Conservation (phyloP, 2,797 vertebrate species). For the Urosaurus nigricauda region DNA sequence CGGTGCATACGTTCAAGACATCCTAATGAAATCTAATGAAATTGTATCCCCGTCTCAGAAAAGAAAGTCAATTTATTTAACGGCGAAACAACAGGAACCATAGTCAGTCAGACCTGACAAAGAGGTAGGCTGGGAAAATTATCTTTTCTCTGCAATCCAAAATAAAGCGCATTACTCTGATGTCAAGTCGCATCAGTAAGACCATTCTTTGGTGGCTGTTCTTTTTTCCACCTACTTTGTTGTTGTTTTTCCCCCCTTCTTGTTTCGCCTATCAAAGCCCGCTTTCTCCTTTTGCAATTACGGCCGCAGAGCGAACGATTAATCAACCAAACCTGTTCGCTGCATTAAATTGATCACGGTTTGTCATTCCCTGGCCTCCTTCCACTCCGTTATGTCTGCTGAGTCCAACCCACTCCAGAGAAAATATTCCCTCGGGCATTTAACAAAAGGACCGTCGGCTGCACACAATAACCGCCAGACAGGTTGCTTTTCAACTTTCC, state of each 20-base stretch:
- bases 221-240: too few relatives aligned
- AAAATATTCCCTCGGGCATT: conserved; percentile 17
- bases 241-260: not conserved
- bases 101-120: conserved; percentile 41
- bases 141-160: conserved; percentile 53
- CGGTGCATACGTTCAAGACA: not conserved
- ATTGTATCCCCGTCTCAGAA: not conserved
- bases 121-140: conserved; percentile 58
- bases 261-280: conserved; percentile 29
- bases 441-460: not conserved
- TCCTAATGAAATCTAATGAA: conserved; percentile 32
- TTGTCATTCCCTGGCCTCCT: conserved; percentile 15
- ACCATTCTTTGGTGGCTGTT: not conserved
- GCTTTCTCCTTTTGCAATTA: conserved; percentile 53
- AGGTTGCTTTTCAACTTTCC: not conserved
- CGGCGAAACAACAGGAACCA: conserved; percentile 34
- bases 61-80: conserved; percentile 47
- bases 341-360: conserved; percentile 41
- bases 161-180: conserved; percentile 55
- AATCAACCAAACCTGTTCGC: conserved; percentile 53
- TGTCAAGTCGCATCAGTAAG: conserved; percentile 64
- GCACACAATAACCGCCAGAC: accelerated
- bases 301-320: conserved; percentile 56
- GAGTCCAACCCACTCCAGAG: conserved; percentile 30
- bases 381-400: conserved; percentile 19